Evolutionary conservation across 2,113 vertebrate species (phyloP).

Genomic region (Prinia subflava): DNA sequence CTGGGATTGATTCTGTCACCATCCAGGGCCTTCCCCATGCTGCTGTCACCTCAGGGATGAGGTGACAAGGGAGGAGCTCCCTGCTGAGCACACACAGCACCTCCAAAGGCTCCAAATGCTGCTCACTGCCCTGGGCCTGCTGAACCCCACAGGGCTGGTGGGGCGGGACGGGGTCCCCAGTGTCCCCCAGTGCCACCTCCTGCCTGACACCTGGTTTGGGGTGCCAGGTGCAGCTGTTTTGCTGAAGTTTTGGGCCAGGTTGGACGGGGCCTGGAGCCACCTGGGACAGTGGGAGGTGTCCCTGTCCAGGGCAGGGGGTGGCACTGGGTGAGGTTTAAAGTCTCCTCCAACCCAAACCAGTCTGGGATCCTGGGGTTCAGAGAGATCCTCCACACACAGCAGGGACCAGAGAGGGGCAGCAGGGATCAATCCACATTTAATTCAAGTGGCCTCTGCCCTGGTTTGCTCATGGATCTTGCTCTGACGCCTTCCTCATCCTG

Average conservation of each 20-base stretch:
- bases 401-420: not conserved
- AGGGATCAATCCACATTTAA: fast-evolving
- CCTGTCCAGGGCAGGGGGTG: not conserved
- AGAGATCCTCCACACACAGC: fast-evolving
- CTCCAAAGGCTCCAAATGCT: not conserved
- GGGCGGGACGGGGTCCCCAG: not conserved
- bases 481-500: not conserved
- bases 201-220: not conserved
- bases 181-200: not conserved
- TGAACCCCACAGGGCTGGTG: not conserved
- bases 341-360: not conserved
- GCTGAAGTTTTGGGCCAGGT: not conserved
- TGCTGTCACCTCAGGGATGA: not conserved
- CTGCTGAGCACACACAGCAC: not conserved
- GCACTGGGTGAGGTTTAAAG: not conserved
- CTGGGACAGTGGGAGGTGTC: not conserved
- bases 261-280: not conserved
- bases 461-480: not conserved
- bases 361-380: not conserved
- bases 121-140: not conserved
- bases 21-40: not conserved
- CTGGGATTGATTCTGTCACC: not conserved
- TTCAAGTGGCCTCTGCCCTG: not conserved
- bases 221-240: not conserved
- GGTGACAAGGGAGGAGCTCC: not conserved